Conservation (phyloP, 2,113 vertebrate genomes). For the Pedetes capensis region DNA sequence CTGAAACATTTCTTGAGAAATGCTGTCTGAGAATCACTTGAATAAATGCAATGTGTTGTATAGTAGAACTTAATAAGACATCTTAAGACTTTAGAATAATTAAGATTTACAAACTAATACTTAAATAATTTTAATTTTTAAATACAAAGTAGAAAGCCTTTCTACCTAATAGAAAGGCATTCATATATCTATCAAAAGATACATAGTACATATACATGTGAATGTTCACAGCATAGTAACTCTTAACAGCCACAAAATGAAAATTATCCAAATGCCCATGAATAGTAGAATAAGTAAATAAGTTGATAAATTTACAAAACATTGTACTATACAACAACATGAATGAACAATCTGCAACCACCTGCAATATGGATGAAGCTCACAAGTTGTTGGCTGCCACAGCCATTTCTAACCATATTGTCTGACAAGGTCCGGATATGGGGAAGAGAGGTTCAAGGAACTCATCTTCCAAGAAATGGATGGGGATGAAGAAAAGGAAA, state of each 20-base stretch:
- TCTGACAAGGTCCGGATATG: no score
- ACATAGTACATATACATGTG: background rate
- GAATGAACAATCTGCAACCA: background rate
- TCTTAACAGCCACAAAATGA: background rate
- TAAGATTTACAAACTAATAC: background rate
- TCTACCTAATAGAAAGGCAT: background rate
- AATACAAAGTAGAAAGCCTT: background rate
- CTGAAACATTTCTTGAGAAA: constrained; percentile 45
- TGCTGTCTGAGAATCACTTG: constrained; percentile 13
- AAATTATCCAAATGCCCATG: background rate
- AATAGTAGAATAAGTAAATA: background rate
- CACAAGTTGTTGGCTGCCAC: background rate
- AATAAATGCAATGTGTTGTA: background rate
- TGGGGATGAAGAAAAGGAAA: no score
- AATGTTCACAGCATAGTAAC: background rate
- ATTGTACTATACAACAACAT: background rate
- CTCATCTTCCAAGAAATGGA: no score
- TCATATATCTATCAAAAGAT: background rate
- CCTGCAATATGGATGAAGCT: background rate
- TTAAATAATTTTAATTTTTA: background rate
- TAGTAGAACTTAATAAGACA: background rate
- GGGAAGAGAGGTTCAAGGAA: no score
- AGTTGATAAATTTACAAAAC: background rate
- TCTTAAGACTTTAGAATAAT: background rate
- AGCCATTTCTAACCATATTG: no score